phyloP scores from a whole-genome alignment of 1,140 invertebrate genomes.

The Aplysia californica region DNA sequence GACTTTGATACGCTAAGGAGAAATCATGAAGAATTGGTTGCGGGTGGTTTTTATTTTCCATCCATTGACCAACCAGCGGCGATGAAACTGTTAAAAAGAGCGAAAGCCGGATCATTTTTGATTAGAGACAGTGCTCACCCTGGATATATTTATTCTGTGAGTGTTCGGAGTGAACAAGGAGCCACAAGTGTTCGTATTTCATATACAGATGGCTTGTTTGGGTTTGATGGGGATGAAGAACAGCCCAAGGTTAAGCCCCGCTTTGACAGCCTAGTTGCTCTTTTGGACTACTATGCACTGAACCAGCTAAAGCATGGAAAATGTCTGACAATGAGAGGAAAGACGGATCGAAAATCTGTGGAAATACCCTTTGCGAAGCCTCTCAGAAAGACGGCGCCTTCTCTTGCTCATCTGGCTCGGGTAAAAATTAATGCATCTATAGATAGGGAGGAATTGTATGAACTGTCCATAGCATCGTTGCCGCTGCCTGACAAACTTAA shows the following conservation, averaged over 20 bases:
- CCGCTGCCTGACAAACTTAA: slow-evolving; percentile 42
- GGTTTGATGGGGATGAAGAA: slow-evolving; percentile 79
- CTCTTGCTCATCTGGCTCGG: slow-evolving; percentile 79
- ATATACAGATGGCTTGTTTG: slow-evolving; percentile 79
- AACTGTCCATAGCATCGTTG: slow-evolving; percentile 23
- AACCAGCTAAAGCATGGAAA: slow-evolving; percentile 35
- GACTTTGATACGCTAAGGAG: slow-evolving; percentile 42
- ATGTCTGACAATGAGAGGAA: slow-evolving; percentile 80
- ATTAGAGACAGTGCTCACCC: slow-evolving; percentile 84
- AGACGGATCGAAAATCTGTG: slow-evolving; percentile 78
- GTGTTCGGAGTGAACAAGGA: slow-evolving; percentile 83
- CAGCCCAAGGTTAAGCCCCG: slow-evolving; percentile 72
- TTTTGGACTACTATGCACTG: slow-evolving; percentile 79
- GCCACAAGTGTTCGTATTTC: slow-evolving; percentile 85
- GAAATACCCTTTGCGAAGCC: slow-evolving; percentile 78
- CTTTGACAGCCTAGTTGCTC: slow-evolving; percentile 80
- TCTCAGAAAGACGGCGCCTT: slow-evolving; percentile 71
- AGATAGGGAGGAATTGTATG: slow-evolving; percentile 20
- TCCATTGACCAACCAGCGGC: slow-evolving; percentile 79
- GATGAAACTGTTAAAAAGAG: slow-evolving; percentile 75
- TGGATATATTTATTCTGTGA: slow-evolving; percentile 83
- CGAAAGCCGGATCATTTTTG: slow-evolving; percentile 70
- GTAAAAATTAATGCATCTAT: slow-evolving; percentile 73
- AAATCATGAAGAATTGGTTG: slow-evolving; percentile 42
- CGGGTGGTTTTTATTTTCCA: slow-evolving; percentile 81